Base-by-base conservation (phyloP, 2,888 invertebrate genomes). In the Desoria tigrina region DNA sequence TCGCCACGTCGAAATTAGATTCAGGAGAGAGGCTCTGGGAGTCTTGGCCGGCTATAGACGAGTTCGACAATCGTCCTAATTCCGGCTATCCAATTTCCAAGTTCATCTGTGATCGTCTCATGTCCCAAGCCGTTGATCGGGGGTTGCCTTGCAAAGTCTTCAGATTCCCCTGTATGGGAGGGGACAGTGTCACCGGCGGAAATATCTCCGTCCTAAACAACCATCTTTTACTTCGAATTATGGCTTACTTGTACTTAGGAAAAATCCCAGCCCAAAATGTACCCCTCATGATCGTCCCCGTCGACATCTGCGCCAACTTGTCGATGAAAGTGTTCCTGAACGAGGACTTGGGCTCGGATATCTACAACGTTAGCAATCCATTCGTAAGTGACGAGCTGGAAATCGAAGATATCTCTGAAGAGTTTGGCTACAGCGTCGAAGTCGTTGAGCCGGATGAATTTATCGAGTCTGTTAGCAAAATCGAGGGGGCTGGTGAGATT, bases 61-160 rank as follows among this genome's bases (percentile, higher is more conserved):
- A 67, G 6, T 61, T 68, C 28, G 50, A 61, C 6, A 23, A 55
- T 42, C 53, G 63, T 2, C 61, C 64, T 0, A 49, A 58, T 26
- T 50, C 49, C 27, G 71, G 66, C 16, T 69, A 69, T 23, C 61
- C 66, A 24, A 49, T 68, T 56, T 68, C 68, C 42, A 72, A 72
- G 53, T 63, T 56, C 24, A 53, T 68, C 1, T 56, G 56, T 23
- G 71, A 71, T 23, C 50, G 61, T 14, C 51, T 71, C 1, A 54
- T 68, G 0, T 28, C 56, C 1, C 62, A 71, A 50, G 71, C 68
- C 2, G 61, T 65, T 23, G 18, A 37, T 11, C 32, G 71, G n/a
- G 68, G 68, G 9, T 64, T 71, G 4, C 68, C 71, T 1, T 64
- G 64, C 63, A 69, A 63, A 28, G 63, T 63, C 16, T 37, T 68